A percentile compares a stretch with the other conserved stretches of the same genome.
Conservation (phyloP, 92 coral and sea anemone species). For the Porites cylindrica region DNA sequence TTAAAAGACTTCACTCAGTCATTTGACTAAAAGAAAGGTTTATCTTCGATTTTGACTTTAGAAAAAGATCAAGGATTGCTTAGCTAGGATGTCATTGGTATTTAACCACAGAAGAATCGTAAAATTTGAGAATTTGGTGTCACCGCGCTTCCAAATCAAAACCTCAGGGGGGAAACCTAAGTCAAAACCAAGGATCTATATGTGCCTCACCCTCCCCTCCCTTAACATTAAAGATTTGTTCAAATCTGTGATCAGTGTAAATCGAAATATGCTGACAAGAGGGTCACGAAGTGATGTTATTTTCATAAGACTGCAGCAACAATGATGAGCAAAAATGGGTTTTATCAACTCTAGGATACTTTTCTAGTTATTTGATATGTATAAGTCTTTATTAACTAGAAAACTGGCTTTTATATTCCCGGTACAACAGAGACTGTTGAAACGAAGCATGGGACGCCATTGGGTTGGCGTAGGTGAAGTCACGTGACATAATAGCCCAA, state of each 20-base stretch:
- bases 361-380: conserved; percentile 9
- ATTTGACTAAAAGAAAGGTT: conserved; percentile 8
- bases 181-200: conserved; percentile 2
- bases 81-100: neutral
- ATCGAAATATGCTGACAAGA: conserved; percentile 21
- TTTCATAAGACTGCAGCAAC: conserved; percentile 12
- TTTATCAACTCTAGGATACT: conserved; percentile 33
- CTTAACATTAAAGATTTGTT: conserved; percentile 26
- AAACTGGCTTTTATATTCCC: conserved; percentile 18
- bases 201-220: conserved; percentile 16
- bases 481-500: conserved; percentile 19
- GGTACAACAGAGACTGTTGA: neutral
- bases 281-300: conserved; percentile 21
- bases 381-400: conserved; percentile 28
- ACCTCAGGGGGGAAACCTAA: conserved; percentile 29
- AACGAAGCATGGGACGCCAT: conserved; percentile 19
- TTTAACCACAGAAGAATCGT: neutral
- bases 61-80: too few species aligned
- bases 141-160: conserved; percentile 9
- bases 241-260: conserved; percentile 25
- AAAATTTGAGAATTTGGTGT: conserved; percentile 7
- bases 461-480: neutral
- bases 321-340: conserved; percentile 11
- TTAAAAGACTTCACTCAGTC: conserved; percentile 8
- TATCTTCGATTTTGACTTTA: too few species aligned